Evolutionary conservation across 2,888 invertebrate genomes (phyloP).

Genomic region (Melanchra persicariae): DNA sequence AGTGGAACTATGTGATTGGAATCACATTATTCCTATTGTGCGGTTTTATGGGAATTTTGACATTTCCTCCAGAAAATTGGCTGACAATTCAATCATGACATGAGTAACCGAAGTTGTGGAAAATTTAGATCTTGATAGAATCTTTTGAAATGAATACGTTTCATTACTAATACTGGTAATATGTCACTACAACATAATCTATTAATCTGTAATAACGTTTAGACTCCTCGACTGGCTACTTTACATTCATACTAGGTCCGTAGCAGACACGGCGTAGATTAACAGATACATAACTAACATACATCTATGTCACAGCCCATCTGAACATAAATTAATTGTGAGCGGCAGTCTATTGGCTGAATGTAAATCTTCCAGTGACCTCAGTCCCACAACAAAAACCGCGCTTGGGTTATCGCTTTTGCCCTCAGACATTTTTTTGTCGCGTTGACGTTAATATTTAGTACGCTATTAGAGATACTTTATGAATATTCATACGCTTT

Average conservation of each 20-base stretch:
- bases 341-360: slow-evolving; percentile 66
- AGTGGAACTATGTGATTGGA: slow-evolving; percentile 42
- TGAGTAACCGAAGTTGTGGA: neutral
- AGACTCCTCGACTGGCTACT: slow-evolving; percentile 28
- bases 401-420: slow-evolving; percentile 71
- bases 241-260: slow-evolving; percentile 43
- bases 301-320: slow-evolving; percentile 58
- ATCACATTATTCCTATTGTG: slow-evolving; percentile 38
- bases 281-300: slow-evolving; percentile 51
- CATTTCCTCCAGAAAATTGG: neutral
- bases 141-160: slow-evolving; percentile 7
- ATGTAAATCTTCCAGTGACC: slow-evolving; percentile 73
- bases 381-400: slow-evolving; percentile 67
- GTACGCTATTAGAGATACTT: slow-evolving; percentile 52
- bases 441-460: slow-evolving; percentile 61
- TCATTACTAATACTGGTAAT: slow-evolving; percentile 16
- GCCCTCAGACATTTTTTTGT: slow-evolving; percentile 64
- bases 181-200: slow-evolving; percentile 20
- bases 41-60: slow-evolving; percentile 13
- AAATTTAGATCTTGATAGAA: neutral
- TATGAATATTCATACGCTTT: slow-evolving; percentile 61
- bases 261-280: slow-evolving; percentile 43
- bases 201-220: slow-evolving; percentile 37
- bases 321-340: slow-evolving; percentile 67
- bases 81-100: slow-evolving; percentile 1